Evolutionary conservation across 2,888 invertebrate genomes (phyloP).

Genomic region (Nomada lathburiana): DNA sequence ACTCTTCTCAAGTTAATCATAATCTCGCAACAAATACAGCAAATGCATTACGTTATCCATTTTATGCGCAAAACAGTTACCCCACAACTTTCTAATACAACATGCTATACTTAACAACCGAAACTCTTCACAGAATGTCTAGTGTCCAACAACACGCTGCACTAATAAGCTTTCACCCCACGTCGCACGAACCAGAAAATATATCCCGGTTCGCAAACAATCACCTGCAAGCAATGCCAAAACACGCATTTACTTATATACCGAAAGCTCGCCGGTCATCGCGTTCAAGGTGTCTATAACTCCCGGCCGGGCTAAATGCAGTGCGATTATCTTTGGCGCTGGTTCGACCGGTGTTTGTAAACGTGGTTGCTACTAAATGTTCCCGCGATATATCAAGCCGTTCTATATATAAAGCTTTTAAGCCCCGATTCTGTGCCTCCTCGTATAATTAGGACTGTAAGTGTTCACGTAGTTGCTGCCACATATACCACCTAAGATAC

Average conservation of each 20-base stretch:
- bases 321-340: slow-evolving; percentile 59
- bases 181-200: too few relatives aligned
- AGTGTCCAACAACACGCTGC: too few relatives aligned
- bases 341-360: slow-evolving; percentile 59
- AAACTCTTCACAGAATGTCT: too few relatives aligned
- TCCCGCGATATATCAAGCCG: slow-evolving; percentile 72
- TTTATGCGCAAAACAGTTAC: too few relatives aligned
- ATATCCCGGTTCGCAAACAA: not conserved
- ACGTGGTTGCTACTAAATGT: slow-evolving; percentile 57
- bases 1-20: too few relatives aligned
- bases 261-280: not conserved
- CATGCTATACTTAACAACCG: too few relatives aligned
- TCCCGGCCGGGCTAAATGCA: slow-evolving; percentile 42
- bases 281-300: slow-evolving; percentile 23
- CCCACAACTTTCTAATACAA: too few relatives aligned
- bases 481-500: slow-evolving; percentile 58
- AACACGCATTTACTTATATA: slow-evolving; percentile 8
- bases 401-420: slow-evolving; percentile 79
- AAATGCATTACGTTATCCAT: too few relatives aligned
- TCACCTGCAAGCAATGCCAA: not conserved
- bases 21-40: too few relatives aligned
- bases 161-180: too few relatives aligned
- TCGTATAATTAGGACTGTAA: slow-evolving; percentile 71
- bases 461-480: slow-evolving; percentile 68
- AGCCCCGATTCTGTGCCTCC: slow-evolving; percentile 70